phyloP scores from a whole-genome alignment of 2,797 vertebrate species.

The Hoplostethus mediterraneus region DNA sequence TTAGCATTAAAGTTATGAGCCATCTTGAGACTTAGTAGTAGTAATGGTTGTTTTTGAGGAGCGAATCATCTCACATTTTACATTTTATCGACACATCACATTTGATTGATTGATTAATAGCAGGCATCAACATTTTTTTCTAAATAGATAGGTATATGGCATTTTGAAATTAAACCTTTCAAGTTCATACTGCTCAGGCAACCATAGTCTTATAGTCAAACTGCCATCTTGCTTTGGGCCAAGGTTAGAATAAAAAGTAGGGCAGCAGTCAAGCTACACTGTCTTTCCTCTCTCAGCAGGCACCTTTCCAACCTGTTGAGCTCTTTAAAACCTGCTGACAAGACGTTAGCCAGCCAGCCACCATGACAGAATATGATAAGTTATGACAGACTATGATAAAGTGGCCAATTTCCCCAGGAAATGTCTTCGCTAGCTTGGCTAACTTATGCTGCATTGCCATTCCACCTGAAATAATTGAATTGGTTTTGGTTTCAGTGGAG shows the following conservation, averaged over 20 bases:
- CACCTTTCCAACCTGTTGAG: conserved; percentile 23
- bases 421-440: rapidly evolving
- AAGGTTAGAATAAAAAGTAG: background rate
- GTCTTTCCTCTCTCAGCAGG: conserved; percentile 47
- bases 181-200: background rate
- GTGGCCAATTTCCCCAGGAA: background rate
- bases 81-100: no score
- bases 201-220: background rate
- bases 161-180: no score
- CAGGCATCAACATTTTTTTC: no score
- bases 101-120: no score
- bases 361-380: background rate
- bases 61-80: no score
- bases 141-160: no score
- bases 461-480: conserved; percentile 6
- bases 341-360: conserved; percentile 21
- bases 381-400: conserved; percentile 27
- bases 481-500: background rate
- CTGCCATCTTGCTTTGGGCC: background rate
- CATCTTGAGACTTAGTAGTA: no score
- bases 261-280: conserved; percentile 12
- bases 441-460: no score
- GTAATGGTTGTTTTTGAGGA: no score
- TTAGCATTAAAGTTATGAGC: no score
- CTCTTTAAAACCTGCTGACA: conserved; percentile 51